These are phyloP conservation scores for Diabrotica undecimpunctata DNA, from an alignment of 1,140 invertebrate species.

Conservation along the genomic window DNA sequence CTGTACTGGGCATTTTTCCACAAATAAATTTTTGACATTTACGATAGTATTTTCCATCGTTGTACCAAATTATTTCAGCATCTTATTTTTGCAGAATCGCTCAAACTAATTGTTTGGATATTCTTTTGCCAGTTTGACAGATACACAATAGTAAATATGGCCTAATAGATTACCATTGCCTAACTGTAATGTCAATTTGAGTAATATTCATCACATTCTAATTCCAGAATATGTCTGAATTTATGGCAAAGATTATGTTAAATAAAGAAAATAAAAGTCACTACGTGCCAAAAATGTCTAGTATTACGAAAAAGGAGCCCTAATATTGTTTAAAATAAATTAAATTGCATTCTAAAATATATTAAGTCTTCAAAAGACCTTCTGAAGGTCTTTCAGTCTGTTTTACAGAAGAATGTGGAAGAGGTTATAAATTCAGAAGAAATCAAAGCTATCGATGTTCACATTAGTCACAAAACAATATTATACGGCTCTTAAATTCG, in stretches of 20 bases:
- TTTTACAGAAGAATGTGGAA: not conserved
- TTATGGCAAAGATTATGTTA: not conserved
- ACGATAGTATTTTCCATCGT: too few relatives aligned
- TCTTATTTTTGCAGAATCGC: too few relatives aligned
- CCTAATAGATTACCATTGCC: too few relatives aligned
- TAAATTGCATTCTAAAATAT: not conserved
- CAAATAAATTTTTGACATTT: too few relatives aligned
- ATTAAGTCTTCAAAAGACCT: not conserved
- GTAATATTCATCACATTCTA: not conserved
- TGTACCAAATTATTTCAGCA: too few relatives aligned
- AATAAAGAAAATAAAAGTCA: conserved; percentile 12
- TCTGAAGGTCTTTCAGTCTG: too few relatives aligned
- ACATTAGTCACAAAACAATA: not conserved
- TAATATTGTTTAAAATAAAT: not conserved
- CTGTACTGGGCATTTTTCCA: too few relatives aligned
- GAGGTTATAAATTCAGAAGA: not conserved
- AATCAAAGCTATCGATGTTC: not conserved
- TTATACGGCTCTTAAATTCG: not conserved
- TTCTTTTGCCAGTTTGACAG: too few relatives aligned
- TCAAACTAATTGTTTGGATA: too few relatives aligned
- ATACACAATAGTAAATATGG: too few relatives aligned
- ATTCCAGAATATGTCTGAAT: not conserved
- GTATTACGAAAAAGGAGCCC: not conserved
- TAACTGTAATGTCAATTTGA: not conserved
- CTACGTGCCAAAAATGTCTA: conserved; percentile 18